Evolutionary conservation across 2,113 vertebrate species (phyloP), one percentile per base, ranked within the genome.

Genomic region (Mesocricetus auratus): DNA sequence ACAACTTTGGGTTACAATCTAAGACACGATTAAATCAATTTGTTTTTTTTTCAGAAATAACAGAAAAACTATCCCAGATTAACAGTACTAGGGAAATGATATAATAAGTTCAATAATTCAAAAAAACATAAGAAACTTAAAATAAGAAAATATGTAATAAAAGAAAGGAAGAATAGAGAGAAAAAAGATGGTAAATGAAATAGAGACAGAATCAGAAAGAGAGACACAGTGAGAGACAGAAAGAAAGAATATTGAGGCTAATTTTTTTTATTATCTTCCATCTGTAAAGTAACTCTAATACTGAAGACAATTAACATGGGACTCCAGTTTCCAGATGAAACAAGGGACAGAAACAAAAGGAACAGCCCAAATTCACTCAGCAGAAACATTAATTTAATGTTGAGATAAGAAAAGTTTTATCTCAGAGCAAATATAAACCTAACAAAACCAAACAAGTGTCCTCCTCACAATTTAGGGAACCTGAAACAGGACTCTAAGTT

Each of bases 171-270:
- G 4, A 17, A 16, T 53, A 1, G 8, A 19, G 29, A 3, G 3
- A 33, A 16, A 62, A n/a, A 22, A 62, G 12, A n/a, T 10, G 12
- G 26, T 31, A n/a, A 73, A 7, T 13, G 10, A 71, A 3, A 24
- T 13, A 71, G 33, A 7, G 2, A n/a, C 5, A 53, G 16, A 13
- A 3, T n/a, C n/a, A n/a, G n/a, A n/a, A n/a, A n/a, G n/a, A n/a
- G n/a, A n/a, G n/a, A n/a, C n/a, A n/a, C n/a, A n/a, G n/a, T n/a
- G n/a, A 53, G 7, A 53, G 50, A 53, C 7, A 53, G 50, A 53
- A 12, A 53, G 9, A 53, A 2, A 24, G 9, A 53, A 7, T 53
- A 47, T 77, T 47, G 16, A 29, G 36, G 4, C 19, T 22, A 81
- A 81, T 12, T 81, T 22, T 58, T 0, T 29, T n/a, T 36, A 81